Conservation (phyloP, 2,797 vertebrate species). For the Ctenopoma kingsleyae region DNA sequence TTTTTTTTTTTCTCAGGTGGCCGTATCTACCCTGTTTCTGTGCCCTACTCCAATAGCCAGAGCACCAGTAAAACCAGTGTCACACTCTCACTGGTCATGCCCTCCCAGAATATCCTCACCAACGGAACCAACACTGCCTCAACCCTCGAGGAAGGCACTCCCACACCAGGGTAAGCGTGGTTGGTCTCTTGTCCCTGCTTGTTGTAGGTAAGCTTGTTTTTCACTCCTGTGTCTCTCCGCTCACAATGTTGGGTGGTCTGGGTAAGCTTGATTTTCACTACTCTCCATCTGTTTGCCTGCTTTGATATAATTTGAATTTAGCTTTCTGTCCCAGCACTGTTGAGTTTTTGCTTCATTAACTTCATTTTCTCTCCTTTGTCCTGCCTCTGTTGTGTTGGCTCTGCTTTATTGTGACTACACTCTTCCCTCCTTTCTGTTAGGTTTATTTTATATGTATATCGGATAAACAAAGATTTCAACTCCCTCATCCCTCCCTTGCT, state of each 20-base stretch:
- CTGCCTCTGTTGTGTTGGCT: background rate
- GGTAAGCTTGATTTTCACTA: background rate
- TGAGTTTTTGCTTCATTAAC: conserved; percentile 3
- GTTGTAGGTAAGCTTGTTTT: background rate
- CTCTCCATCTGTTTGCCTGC: background rate
- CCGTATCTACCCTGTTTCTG: conserved; percentile 95
- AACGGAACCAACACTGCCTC: conserved; percentile 95
- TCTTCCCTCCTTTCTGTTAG: background rate
- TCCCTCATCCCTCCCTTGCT: conserved; percentile 5
- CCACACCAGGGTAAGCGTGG: conserved; percentile 86
- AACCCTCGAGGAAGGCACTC: conserved; percentile 93
- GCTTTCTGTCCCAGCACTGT: background rate
- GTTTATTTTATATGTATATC: conserved; percentile 37
- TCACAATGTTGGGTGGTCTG: background rate
- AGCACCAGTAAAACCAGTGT: conserved; percentile 99
- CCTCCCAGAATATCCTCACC: conserved; percentile 94
- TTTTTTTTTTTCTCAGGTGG: conserved; percentile 82
- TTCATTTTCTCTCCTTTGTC: background rate
- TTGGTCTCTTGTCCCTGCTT: background rate
- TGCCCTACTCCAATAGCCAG: conserved; percentile 93
- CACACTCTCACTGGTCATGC: conserved; percentile 97
- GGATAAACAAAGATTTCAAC: conserved; percentile 25
- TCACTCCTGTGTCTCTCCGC: background rate
- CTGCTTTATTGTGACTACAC: conserved; percentile 4
- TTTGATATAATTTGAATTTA: background rate